Base-by-base conservation (phyloP, 2,888 invertebrate species). In the Drosophila borealis region DNA sequence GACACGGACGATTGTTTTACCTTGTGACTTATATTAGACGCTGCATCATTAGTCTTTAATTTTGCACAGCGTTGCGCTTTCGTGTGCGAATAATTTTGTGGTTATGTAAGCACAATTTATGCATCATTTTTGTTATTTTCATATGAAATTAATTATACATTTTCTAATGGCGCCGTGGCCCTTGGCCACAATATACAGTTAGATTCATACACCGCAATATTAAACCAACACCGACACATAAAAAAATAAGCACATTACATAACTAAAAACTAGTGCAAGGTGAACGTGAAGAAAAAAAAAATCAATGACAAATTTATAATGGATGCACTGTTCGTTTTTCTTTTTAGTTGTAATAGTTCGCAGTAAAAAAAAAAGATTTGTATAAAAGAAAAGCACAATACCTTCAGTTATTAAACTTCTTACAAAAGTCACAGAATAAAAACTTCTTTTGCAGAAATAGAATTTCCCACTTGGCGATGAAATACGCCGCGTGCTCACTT, bases 341-440 rank as follows among this genome's bases (percentile, higher is more conserved):
- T 17, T 53, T 49, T 4, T 36, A 4, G 14, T 39, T 41, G 25
- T 42, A 34, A 39, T 41, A 44, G 50, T 64, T 68, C 39, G 46
- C 34, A 68, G 54, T 34, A 41, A 49, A 41, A 48, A 61, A 55
- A 39, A 8, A 25, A 46, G 13, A 62, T 25, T 70, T 68, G 54
- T 69, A 77, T 50, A 76, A 70, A 66, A 74, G 71, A 78, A 65
- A 67, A 80, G 54, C 81, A 90, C 89, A 88, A 79, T 89, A 91
- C 91, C 91, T 90, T 90, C 74, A 82, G 83, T 89, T 81, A 74
- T 84, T 82, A 83, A 80, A 83, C 83, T 90, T 90, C 89, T 90
- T 90, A 88, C 89, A 91, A 92, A 92, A 91, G 90, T 90, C 87
- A 91, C 84, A 90, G 89, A 90, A 90, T 89, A 78, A 90, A 91